Conservation (phyloP, 2,797 vertebrate species). For the Karalla daura region DNA sequence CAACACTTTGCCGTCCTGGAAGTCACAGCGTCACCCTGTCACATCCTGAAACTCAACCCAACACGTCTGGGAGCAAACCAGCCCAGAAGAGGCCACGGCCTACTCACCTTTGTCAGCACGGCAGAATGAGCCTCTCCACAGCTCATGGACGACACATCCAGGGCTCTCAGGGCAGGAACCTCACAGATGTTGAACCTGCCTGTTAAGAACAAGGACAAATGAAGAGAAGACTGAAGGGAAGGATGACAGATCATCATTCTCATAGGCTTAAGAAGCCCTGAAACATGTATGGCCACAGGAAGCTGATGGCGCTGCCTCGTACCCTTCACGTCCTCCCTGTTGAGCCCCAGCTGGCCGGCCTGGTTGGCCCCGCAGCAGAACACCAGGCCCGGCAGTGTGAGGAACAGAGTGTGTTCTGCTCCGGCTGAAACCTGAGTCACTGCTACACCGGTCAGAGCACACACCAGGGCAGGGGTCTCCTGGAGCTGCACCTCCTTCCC, state of each 20-base stretch:
- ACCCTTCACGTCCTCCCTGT: conserved; percentile 81
- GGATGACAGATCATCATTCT: too few species aligned
- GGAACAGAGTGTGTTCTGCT: conserved; percentile 85
- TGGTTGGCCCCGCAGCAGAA: conserved; percentile 91
- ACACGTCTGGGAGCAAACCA: not conserved
- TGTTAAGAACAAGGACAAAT: conserved; percentile 35
- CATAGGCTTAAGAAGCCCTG: too few species aligned
- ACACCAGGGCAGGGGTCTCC: conserved; percentile 55
- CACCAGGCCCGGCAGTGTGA: conserved; percentile 86
- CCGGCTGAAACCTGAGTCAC: conserved; percentile 88
- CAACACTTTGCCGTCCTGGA: conserved; percentile 86
- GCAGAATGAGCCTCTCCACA: conserved; percentile 85
- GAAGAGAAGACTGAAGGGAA: not conserved
- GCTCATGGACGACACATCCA: conserved; percentile 77
- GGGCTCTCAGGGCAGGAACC: conserved; percentile 77
- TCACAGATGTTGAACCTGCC: conserved; percentile 80
- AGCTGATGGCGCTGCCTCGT: not conserved
- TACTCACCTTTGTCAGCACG: conserved; percentile 83
- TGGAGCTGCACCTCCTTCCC: conserved; percentile 70
- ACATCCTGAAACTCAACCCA: not conserved
- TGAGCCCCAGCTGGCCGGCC: conserved; percentile 88
- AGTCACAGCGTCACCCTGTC: not conserved
- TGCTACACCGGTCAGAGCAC: conserved; percentile 84
- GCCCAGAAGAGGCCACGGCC: too few species aligned
- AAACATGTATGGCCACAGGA: not conserved